Conservation (phyloP, 1,140 invertebrate species). For the Maconellicoccus hirsutus region DNA sequence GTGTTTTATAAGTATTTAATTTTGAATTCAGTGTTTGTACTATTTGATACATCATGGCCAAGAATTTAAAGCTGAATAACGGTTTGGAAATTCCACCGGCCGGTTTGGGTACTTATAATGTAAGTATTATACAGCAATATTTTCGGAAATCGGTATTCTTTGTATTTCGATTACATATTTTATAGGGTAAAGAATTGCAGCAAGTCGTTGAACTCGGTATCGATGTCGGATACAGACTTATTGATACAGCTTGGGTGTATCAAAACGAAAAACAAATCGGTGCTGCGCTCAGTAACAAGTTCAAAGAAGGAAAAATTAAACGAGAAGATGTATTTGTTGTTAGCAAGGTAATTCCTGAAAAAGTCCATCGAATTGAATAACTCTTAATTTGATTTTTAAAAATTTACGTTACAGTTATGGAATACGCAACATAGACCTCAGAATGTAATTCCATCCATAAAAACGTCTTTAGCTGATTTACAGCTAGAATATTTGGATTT, state of each 20-base stretch:
- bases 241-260: slow-evolving; percentile 55
- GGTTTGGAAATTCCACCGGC: slow-evolving; percentile 51
- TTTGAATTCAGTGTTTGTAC: too few relatives aligned
- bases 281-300: slow-evolving; percentile 54
- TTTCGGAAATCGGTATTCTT: too few relatives aligned
- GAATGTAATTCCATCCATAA: slow-evolving; percentile 39
- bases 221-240: slow-evolving; percentile 54
- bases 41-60: too few relatives aligned
- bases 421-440: slow-evolving; percentile 40
- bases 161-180: not conserved
- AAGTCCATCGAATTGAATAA: too few relatives aligned
- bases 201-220: slow-evolving; percentile 52
- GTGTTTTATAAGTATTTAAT: too few relatives aligned
- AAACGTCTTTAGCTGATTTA: slow-evolving; percentile 48
- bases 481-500: slow-evolving; percentile 61
- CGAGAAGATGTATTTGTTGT: slow-evolving; percentile 56
- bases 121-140: too few relatives aligned
- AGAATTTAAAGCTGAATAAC: slow-evolving; percentile 40
- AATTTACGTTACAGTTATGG: slow-evolving; percentile 38
- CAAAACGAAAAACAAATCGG: slow-evolving; percentile 75
- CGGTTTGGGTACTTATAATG: slow-evolving; percentile 70
- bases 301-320: slow-evolving; percentile 54
- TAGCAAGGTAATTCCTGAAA: slow-evolving; percentile 40
- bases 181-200: slow-evolving; percentile 40
- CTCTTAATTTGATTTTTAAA: too few relatives aligned